Evolutionary conservation across 2,113 vertebrate genomes (phyloP).

Genomic region (Erythrocercus mccallii): DNA sequence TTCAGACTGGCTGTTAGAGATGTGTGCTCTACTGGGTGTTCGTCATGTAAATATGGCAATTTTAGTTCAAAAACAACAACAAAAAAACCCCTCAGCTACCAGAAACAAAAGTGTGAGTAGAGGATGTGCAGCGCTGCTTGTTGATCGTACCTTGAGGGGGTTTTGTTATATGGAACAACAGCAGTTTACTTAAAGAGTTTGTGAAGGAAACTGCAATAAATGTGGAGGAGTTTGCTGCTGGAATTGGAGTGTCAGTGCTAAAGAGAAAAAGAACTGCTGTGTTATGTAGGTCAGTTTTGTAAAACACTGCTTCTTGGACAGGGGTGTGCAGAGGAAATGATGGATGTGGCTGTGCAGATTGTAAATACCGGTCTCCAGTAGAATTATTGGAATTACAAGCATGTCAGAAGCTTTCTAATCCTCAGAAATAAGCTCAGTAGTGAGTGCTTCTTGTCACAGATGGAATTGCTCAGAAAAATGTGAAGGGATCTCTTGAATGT

Average conservation of each 20-base stretch:
- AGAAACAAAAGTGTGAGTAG: neutral
- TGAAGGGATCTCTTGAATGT: neutral
- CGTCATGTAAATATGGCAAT: neutral
- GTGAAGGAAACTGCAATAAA: neutral
- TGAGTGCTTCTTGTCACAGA: neutral
- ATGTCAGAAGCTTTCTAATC: neutral
- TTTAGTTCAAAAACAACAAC: neutral
- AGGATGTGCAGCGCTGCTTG: neutral
- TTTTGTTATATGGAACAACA: neutral
- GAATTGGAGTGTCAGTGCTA: neutral
- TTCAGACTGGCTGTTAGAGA: neutral
- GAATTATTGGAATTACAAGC: neutral
- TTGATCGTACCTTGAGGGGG: neutral
- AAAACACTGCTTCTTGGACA: neutral
- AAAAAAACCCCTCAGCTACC: neutral
- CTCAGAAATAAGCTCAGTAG: neutral
- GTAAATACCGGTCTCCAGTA: neutral
- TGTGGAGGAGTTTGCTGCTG: neutral
- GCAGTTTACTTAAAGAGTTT: neutral
- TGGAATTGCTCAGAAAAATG: neutral
- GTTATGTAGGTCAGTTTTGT: neutral
- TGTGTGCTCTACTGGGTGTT: accelerated
- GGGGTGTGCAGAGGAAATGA: too few species aligned
- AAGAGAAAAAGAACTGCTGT: neutral
- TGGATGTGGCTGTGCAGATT: neutral